Evolutionary conservation across 1,140 invertebrate genomes (phyloP).

Genomic region (Zelostemma sp.): DNA sequence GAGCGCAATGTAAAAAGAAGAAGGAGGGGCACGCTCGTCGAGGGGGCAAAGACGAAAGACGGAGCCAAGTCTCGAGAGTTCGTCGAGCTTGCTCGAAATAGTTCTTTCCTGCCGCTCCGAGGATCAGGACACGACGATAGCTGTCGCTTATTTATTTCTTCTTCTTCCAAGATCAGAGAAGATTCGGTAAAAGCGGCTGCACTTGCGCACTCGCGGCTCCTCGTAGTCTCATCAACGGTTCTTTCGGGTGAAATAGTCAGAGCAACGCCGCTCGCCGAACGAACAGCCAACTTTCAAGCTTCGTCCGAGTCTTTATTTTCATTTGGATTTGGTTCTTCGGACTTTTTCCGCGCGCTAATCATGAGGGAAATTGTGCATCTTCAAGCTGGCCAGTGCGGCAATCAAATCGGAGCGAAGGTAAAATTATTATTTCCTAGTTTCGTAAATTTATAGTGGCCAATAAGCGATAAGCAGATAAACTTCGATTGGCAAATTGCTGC

Average conservation of each 20-base stretch:
- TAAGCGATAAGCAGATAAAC: no score
- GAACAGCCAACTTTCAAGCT: background rate
- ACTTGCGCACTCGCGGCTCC: conserved; percentile 29
- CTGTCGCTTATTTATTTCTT: conserved; percentile 32
- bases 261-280: conserved; percentile 8
- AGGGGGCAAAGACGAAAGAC: conserved; percentile 19
- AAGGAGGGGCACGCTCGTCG: background rate
- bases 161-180: conserved; percentile 14
- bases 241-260: conserved; percentile 2
- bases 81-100: conserved; percentile 47
- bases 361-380: conserved; percentile 95
- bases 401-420: conserved; percentile 93
- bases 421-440: no score
- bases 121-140: conserved; percentile 37
- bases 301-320: background rate
- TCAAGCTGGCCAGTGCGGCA: conserved; percentile 92
- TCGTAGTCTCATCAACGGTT: conserved; percentile 20
- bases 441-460: no score
- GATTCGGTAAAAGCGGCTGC: conserved; percentile 2
- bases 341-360: conserved; percentile 58
- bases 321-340: conserved; percentile 1
- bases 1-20: conserved; percentile 22
- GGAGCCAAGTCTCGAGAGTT: conserved; percentile 33
- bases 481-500: conserved; percentile 18
- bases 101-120: conserved; percentile 31